A percentile compares a stretch with the other conserved stretches of the same genome.
These are phyloP conservation scores for Plagodis pulveraria DNA, from an alignment of 2,888 invertebrate species.

Conservation along the genomic window DNA sequence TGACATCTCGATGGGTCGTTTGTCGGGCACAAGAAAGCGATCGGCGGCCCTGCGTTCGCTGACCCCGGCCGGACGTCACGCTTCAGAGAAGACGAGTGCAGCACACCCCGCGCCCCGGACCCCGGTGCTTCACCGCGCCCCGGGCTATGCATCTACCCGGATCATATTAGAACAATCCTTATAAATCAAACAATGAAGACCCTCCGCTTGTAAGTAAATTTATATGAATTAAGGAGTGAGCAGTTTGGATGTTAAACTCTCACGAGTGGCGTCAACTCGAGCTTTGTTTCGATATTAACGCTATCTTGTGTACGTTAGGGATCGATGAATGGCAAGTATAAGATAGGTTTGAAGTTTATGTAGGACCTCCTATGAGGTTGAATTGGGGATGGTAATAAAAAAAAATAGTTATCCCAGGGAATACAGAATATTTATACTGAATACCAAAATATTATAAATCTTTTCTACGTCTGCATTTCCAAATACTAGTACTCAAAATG, in stretches of 20 bases:
- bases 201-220: conserved; percentile 30
- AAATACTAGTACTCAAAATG: too few relatives aligned
- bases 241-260: conserved; percentile 35
- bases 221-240: conserved; percentile 24
- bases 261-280: neutral
- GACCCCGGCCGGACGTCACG: conserved; percentile 81
- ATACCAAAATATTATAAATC: too few relatives aligned
- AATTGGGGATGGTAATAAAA: neutral
- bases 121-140: conserved; percentile 40
- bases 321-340: conserved; percentile 14
- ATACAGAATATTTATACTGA: too few relatives aligned
- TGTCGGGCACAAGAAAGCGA: conserved; percentile 74
- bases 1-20: conserved; percentile 75
- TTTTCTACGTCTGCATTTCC: too few relatives aligned
- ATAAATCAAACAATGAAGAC: conserved; percentile 50
- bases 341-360: neutral
- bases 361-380: too few relatives aligned
- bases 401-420: neutral
- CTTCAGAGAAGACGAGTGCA: conserved; percentile 77
- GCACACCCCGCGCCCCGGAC: conserved; percentile 53
- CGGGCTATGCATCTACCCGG: conserved; percentile 39
- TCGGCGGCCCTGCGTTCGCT: conserved; percentile 73
- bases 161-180: conserved; percentile 46
- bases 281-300: too few relatives aligned
- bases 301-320: neutral